Conservation (phyloP, 1,140 invertebrate species). For the Caenorhabditis tropicalis region DNA sequence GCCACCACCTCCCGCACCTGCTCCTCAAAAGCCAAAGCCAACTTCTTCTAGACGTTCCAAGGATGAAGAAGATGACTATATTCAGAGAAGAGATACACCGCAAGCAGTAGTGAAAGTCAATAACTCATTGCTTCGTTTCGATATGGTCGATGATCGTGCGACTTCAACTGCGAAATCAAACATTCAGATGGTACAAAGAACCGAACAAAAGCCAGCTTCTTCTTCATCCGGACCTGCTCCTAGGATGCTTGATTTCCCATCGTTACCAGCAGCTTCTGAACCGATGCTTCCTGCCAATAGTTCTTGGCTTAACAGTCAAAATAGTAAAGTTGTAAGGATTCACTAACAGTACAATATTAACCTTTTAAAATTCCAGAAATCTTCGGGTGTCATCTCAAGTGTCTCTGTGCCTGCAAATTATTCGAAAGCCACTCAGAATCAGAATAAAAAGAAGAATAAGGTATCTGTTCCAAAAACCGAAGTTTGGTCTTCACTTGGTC, state of each 20-base stretch:
- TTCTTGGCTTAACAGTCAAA: slow-evolving; percentile 1
- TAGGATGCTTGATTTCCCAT: not conserved
- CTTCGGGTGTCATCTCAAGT: not conserved
- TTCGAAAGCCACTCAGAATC: not conserved
- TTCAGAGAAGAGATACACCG: not conserved
- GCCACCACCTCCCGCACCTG: not conserved
- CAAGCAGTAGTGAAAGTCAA: not conserved
- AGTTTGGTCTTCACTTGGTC: slow-evolving; percentile 32
- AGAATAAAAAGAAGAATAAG: slow-evolving; percentile 23
- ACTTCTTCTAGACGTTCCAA: not conserved
- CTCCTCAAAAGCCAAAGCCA: not conserved
- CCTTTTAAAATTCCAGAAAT: not conserved
- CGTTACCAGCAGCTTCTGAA: not conserved
- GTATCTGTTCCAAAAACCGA: slow-evolving; percentile 11
- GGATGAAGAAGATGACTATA: not conserved
- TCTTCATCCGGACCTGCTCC: not conserved
- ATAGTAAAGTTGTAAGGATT: slow-evolving; percentile 23
- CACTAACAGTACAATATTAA: too few relatives aligned
- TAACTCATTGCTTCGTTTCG: not conserved
- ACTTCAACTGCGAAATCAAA: not conserved
- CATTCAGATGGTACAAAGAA: slow-evolving; percentile 24
- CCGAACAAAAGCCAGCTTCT: not conserved
- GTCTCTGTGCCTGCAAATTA: slow-evolving; percentile 4
- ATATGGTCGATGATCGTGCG: not conserved
- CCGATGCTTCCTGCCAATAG: not conserved